Base-by-base conservation (phyloP, 2,888 invertebrate species). In the Drosophila borborema region DNA sequence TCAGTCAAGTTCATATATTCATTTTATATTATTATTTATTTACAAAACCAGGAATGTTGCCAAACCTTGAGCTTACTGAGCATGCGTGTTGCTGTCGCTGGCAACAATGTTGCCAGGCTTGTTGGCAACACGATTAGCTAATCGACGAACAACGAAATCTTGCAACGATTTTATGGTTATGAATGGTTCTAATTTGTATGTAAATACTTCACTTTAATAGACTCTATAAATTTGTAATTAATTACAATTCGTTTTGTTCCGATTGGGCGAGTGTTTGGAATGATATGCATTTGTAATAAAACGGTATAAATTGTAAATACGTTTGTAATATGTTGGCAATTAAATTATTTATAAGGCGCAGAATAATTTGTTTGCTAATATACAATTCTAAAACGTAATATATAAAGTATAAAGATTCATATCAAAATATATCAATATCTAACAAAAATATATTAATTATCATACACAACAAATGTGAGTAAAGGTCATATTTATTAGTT, bases 401-500 rank as follows among this genome's bases (percentile, higher is more conserved):
- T 28, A 28, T 6, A 28, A 28, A 5, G 28, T 28, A 28, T 28
- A 28, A 28, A 28, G 6, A 28, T 28, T 28, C 6, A 28, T 28
- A 6, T 28, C 6, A 20, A 34, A 9, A 34, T 34, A 34, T 34
- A 34, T 34, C 3, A 34, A 45, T 20, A 34, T n/a, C 10, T 12
- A 41, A 34, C 18, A 38, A 36, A 5, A 28, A 46, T 46, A 56
- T 31, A 31, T 9, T 16, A 14, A 40, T 16, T 16, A 23, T 46
- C 8, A 16, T 16, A 46, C 23, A 14, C 23, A 46, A 46, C 45
- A 14, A 8, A 59, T 46, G 51, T 49, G 12, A n/a, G 12, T 16
- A 28, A 74, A 41, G 73, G 63, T 31, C 31, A 34, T 2, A 38
- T 41, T 43, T 14, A 5, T 70, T 58, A 76, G 53, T 10, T 53